Base-by-base conservation (phyloP, 1,140 invertebrate species). In the Drosophila ogumai region DNA sequence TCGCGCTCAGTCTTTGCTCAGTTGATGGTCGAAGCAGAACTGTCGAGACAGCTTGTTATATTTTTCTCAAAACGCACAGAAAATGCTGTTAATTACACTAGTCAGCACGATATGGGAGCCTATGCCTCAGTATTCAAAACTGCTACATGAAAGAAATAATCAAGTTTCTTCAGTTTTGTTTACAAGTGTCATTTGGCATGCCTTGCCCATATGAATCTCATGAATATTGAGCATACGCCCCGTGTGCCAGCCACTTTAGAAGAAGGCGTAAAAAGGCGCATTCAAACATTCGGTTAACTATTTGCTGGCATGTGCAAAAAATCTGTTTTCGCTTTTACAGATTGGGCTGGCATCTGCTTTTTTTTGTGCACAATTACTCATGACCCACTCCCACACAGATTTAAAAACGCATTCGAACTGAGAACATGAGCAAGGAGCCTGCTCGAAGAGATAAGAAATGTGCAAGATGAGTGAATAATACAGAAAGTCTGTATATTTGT, bases 171-270 rank as follows among this genome's bases (percentile, higher is more conserved):
- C 50, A 56, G 7, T 17, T 75, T 46, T 66, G 79, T 47, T 64
- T 63, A 15, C 22, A 7, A 74, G 79, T 78, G 73, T 52, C 34
- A 40, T 15, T 40, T 8, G 44, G 55, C 81, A 73, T 74, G 82
- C 50, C 78, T 43, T 77, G 74, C 79, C 76, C 76, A 74, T 77
- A 79, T 69, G 60, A 58, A 72, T 69, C 61, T 73, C 76, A 87
- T 88, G 76, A 84, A 87, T 84, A 80, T 88, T 80, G 64, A 88
- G 72, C 60, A 84, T 87, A 88, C 82, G 82, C 82, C 82, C 58
- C 46, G 68, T 82, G 46, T 47, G 66, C 31, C 65, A 58, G 12
- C n/a, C 46, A 63, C 19, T 41, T 78, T 10, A 17, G 19, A 10
- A 44, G 66, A 49, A 73, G 67, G 25, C 47, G 54, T 44, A 6